Evolutionary conservation across 2,888 invertebrate species (phyloP), one percentile per base, ranked within the genome.

Genomic region (Apodemia zela): DNA sequence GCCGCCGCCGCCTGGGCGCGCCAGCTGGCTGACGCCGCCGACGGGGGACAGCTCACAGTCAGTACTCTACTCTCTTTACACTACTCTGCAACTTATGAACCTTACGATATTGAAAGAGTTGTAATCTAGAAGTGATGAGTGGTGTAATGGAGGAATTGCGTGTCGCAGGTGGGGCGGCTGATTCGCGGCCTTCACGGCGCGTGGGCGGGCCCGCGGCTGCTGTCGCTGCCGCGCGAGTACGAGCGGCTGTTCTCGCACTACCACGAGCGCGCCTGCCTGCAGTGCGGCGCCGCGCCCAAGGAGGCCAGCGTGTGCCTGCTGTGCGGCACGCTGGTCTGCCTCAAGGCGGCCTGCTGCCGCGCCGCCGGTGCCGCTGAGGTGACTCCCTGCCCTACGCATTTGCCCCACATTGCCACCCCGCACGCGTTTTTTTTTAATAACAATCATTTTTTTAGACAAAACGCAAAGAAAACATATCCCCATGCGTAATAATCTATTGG

Each of bases 311-410:
- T 98, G 71, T 99, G 98, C 84, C 94, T 99, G 73, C 91, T 98
- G 66, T 99, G 99, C 88, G 98, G 98, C 69, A 96, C 96, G 62
- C 95, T 98, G 73, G 96, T 98, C 63, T 98, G 98, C 84, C 94
- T 98, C 75, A 97, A 96, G 87, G 97, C 97, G 85, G 94, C 94
- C 73, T 98, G 98, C 87, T 98, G 97, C 84, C 95, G 96, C 42
- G 42, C 42, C 42, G 42, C 42, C 42, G 42, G 42, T 4, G 42
- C 11, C 42, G 66, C 95, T 95, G 76, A 94, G 57, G 13, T 25
- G 2, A 7, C n/a, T 3, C 21, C 17, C 6, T 68, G 96, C 95
- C 77, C 98, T 29, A 21, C 7, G 21, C 4, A 13, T 54, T 3
- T 33, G 35, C 8, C 1, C 35, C 21, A 2, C 21, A 21, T 2